Percentiles rank a stretch among this genome's conserved stretches.
Conservation (phyloP, 2,888 invertebrate species). For the Muschampia plurimacula region DNA sequence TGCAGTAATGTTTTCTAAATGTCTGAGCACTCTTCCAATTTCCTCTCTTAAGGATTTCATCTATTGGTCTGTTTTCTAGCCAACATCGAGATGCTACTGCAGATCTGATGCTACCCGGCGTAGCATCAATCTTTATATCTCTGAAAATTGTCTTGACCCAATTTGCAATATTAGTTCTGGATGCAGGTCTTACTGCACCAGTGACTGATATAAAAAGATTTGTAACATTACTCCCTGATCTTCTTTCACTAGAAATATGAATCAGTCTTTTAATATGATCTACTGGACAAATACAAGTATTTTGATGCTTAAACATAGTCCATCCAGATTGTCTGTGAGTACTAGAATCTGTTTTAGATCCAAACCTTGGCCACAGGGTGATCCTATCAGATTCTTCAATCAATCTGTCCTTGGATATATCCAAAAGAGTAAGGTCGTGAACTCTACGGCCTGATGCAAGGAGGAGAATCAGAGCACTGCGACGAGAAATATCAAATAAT, state of each 20-base stretch:
- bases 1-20: neutral
- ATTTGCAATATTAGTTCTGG: neutral
- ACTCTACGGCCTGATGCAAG: neutral
- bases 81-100: neutral
- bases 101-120: neutral
- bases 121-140: neutral
- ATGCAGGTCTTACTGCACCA: neutral
- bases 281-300: too few species aligned
- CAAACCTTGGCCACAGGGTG: neutral
- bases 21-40: neutral
- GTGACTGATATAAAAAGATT: neutral
- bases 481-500: neutral
- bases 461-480: neutral
- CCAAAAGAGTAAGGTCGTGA: neutral
- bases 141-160: neutral
- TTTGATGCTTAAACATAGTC: neutral
- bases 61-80: neutral
- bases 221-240: neutral
- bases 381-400: neutral
- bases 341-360: neutral
- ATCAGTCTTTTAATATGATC: too few species aligned
- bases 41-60: neutral
- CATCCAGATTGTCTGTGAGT: neutral
- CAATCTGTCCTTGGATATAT: neutral
- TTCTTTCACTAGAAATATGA: neutral